Evolutionary conservation across 1,140 invertebrate genomes (phyloP), one percentile per base, ranked within the genome.

Genomic region (Ephestia elutella): DNA sequence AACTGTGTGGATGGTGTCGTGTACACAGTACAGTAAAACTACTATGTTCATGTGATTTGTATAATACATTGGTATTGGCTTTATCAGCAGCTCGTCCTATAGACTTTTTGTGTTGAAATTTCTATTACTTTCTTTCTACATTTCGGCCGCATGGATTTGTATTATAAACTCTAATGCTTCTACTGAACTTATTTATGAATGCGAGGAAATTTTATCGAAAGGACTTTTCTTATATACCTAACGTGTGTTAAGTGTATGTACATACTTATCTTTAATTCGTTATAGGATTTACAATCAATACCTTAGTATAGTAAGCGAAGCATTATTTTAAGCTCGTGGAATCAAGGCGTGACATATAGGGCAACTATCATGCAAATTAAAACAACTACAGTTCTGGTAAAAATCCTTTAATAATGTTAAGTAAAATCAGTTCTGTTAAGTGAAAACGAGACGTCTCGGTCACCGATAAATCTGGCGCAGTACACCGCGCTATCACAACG

Each of bases 381-480:
- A 87, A 87, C 82, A 81, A 83, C 78, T 78, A 78, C 63, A 62
- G 62, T 70, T 72, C 75, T 21, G 70, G 63, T 80, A 82, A 80
- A 81, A 80, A 77, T 79, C 59, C 66, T 81, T 87, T 87, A 86
- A 32, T 32, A 32, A 85, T 87, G 75, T 82, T 82, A 82, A 81
- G 70, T 70, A 77, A 84, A 87, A 88, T 88, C 85, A 88, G 83
- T 88, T 82, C 82, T 82, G 75, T 84, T 82, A 79, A 77, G 72
- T 84, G 75, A 77, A 79, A 80, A 72, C 71, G 79, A 81, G 70
- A 71, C 65, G 70, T 75, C 74, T 79, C 73, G 72, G 72, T 73
- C 80, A 75, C 73, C 72, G 74, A 63, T 68, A 64, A 63, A 57
- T 66, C 63, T 63, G 57, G 65, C 68, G 59, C 64, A 59, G 62